phyloP scores from a whole-genome alignment of 1,140 invertebrate genomes.

The Semibalanus balanoides region DNA sequence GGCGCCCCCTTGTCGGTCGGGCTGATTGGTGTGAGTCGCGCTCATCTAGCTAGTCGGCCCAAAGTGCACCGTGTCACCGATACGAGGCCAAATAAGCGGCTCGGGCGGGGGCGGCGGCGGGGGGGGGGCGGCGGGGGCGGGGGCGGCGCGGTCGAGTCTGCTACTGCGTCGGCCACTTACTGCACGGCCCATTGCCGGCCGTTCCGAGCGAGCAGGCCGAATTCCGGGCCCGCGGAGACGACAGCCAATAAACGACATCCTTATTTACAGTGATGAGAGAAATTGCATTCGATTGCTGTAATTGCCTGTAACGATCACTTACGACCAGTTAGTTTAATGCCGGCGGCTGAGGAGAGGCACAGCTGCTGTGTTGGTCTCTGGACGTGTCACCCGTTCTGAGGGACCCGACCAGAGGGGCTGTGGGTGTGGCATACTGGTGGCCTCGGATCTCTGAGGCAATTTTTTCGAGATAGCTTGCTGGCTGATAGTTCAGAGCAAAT shows the following conservation, averaged over 20 bases:
- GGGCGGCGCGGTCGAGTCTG: too few relatives aligned
- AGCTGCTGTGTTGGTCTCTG: not conserved
- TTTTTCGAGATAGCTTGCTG: too few relatives aligned
- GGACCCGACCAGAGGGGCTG: too few relatives aligned
- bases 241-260: conserved; percentile 1
- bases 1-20: too few relatives aligned
- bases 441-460: too few relatives aligned
- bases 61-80: not conserved
- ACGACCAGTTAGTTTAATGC: not conserved
- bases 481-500: too few relatives aligned
- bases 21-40: too few relatives aligned
- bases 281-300: not conserved
- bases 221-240: not conserved
- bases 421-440: too few relatives aligned
- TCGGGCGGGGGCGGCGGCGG: too few relatives aligned
- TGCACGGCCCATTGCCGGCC: not conserved
- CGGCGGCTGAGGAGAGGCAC: too few relatives aligned
- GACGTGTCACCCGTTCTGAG: not conserved
- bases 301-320: not conserved
- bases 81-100: not conserved
- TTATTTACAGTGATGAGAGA: not conserved
- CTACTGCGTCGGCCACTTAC: not conserved
- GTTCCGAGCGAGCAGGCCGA: not conserved
- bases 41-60: not conserved
- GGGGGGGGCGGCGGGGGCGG: too few relatives aligned